Evolutionary conservation across 2,797 vertebrate species (phyloP).

Genomic region (Enteromius thamalakanensis): DNA sequence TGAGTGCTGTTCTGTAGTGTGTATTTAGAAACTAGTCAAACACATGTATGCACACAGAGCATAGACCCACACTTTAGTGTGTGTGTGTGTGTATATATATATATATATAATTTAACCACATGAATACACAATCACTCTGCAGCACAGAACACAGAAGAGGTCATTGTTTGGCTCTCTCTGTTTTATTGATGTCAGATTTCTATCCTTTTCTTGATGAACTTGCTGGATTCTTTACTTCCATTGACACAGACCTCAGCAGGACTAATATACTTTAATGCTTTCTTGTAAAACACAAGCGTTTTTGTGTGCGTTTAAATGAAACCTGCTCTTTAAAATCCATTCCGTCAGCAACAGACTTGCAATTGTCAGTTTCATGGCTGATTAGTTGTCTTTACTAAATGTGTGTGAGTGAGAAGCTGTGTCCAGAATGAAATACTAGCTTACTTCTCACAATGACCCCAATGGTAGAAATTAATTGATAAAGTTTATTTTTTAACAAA

Average conservation of each 20-base stretch:
- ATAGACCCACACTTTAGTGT: slow-evolving; percentile 12
- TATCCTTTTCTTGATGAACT: slow-evolving; percentile 38
- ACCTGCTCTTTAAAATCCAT: slow-evolving; percentile 72
- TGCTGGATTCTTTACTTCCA: slow-evolving; percentile 26
- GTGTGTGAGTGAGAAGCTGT: slow-evolving; percentile 3
- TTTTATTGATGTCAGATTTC: slow-evolving; percentile 50
- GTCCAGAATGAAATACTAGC: neutral
- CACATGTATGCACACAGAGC: slow-evolving; percentile 10
- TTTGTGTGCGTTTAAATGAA: slow-evolving; percentile 46
- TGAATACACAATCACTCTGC: slow-evolving; percentile 39
- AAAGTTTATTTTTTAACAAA: neutral
- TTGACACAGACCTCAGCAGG: slow-evolving; percentile 34
- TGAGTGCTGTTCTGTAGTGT: slow-evolving; percentile 10
- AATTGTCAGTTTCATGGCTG: slow-evolving; percentile 85
- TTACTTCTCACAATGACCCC: neutral
- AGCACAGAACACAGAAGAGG: slow-evolving; percentile 15
- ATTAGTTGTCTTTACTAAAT: slow-evolving; percentile 79
- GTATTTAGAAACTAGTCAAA: slow-evolving; percentile 41
- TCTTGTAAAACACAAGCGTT: slow-evolving; percentile 29
- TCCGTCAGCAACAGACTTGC: slow-evolving; percentile 71
- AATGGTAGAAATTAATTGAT: neutral
- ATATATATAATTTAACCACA: slow-evolving; percentile 44
- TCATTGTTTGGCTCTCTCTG: slow-evolving; percentile 36
- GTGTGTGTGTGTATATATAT: too few species aligned
- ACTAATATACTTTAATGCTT: slow-evolving; percentile 44